Evolutionary conservation across 37 sponge, comb jelly and placozoan genomes (phyloP), one percentile per base, ranked within the genome.

Genomic region (Geodia barretti): DNA sequence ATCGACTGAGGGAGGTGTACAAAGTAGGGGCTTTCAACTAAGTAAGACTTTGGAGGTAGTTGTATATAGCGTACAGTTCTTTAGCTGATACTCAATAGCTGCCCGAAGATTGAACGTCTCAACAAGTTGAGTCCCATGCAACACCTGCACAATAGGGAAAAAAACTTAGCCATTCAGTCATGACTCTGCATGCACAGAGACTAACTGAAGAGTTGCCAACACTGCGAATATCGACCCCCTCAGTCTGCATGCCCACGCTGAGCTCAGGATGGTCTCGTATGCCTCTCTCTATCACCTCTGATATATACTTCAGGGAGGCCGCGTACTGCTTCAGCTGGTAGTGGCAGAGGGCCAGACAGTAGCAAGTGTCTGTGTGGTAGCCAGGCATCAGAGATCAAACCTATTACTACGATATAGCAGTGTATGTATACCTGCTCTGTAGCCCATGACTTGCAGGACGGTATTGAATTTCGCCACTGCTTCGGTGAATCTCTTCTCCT

Each of bases 41-140:
- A 47, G 30, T 26, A 72, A 5, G 19, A 42, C 41, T 5, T 29
- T 68, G 11, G 19, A 17, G 35, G 21, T 11, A 7, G 30, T 28
- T 32, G 17, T 23, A 5, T 4, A 41, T n/a, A n/a, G 83, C 91
- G 70, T 60, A 91, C 92, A 98, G 84, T 98, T 98, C 72, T 95
- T 98, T 36, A 98, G 88, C 59, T 98, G 98, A 58, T 95, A 95
- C 74, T 98, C 98, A 58, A 98, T 93, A 32, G 99, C 99, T 63
- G 96, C 99, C 59, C 92, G 91, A 17, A 98, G 91, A 78, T 98
- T 98, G 81, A 98, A 98, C 4, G 94, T 94, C 72, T 98, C 96
- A 31, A 98, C 92, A 24, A 95, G 82, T n/a, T 90, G 95, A 36
- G 99, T 98, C 75, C 95, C 96, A 80, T 95, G 96, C 1, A 98